These are phyloP conservation scores for Caenorhabditis elegans DNA, from an alignment of 1,140 invertebrate species.

Conservation along the genomic window WBcel235 BX284606.5:8752501-8753000, in stretches of 20 bases:
- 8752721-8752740: background rate
- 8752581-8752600: background rate
- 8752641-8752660: no score
- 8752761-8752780: background rate
- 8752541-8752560: no score
- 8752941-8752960: background rate
- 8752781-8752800: background rate
- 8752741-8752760: conserved; percentile 2
- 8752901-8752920: background rate
- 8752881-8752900: conserved; percentile 1
- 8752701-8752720: background rate
- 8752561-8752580: no score
- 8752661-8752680: background rate
- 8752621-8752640: background rate
- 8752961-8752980: background rate
- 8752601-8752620: conserved; percentile 2
- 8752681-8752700: background rate
- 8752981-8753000: no score
- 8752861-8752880: background rate
- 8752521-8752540: no score
- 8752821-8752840: background rate
- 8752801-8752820: background rate
- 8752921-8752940: conserved; percentile 8
- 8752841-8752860: background rate
- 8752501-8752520: no score